Percentiles rank a stretch among this genome's conserved stretches.
phyloP scores from a whole-genome alignment of 2,797 vertebrate species.

The Spondyliosoma cantharus region DNA sequence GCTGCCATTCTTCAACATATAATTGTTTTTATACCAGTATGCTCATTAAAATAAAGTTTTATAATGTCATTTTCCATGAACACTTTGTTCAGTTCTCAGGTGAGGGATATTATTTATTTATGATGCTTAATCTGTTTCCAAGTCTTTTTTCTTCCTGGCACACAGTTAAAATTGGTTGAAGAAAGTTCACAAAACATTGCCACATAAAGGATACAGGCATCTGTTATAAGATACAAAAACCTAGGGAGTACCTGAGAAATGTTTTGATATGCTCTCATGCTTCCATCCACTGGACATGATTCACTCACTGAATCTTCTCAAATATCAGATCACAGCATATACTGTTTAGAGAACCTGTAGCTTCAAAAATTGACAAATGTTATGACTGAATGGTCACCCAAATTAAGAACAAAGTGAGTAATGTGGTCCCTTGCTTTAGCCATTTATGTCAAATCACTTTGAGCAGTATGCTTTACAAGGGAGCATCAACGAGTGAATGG shows the following conservation, averaged over 20 bases:
- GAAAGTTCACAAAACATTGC: conserved; percentile 2
- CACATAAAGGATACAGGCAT: neutral
- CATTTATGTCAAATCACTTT: neutral
- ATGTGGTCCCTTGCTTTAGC: neutral
- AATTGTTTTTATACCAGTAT: neutral
- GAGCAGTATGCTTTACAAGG: neutral
- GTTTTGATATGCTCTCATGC: neutral
- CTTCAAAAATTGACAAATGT: neutral
- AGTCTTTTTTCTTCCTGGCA: neutral
- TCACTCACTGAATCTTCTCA: neutral
- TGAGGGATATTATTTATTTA: no score
- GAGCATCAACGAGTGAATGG: conserved; percentile 44
- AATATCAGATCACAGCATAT: conserved; percentile 9
- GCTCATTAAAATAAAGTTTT: neutral
- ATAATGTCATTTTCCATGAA: neutral
- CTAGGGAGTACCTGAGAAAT: neutral
- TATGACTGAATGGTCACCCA: neutral
- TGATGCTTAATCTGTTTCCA: neutral
- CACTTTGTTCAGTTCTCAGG: neutral
- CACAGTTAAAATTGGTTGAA: neutral
- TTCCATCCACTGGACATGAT: neutral
- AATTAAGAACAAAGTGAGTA: neutral
- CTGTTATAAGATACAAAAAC: neutral
- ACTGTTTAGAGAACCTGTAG: neutral
- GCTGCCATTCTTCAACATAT: conserved; percentile 8